A percentile compares a stretch with the other conserved stretches of the same genome.
Conservation (phyloP, 92 coral and sea anemone species). For the Virgularia gustaviana region DNA sequence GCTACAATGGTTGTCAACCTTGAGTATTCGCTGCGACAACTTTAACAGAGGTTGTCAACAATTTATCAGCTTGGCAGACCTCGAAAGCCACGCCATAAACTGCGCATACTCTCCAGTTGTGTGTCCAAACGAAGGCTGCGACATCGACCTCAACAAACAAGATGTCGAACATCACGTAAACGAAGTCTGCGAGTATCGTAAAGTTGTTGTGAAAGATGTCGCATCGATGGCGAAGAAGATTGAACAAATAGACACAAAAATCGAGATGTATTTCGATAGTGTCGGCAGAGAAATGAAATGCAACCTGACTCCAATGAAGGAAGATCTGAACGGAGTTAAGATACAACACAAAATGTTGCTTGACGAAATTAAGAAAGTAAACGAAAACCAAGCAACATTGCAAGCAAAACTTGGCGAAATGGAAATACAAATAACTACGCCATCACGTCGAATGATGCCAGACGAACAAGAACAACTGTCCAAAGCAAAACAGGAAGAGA, state of each 20-base stretch:
- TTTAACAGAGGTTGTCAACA: constrained; percentile 42
- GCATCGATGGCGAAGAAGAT: not conserved
- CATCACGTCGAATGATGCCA: not conserved
- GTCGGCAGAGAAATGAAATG: not conserved
- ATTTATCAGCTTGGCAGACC: constrained; percentile 35
- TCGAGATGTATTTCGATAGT: not conserved
- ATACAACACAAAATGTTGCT: not conserved
- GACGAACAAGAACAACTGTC: not conserved
- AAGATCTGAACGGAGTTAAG: not conserved
- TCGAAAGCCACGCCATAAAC: constrained; percentile 23
- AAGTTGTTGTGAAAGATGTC: too few relatives aligned
- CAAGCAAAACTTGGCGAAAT: not conserved
- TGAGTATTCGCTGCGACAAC: constrained; percentile 50
- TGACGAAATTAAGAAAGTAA: not conserved
- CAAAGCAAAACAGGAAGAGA: not conserved
- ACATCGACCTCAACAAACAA: not conserved
- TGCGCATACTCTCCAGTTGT: constrained; percentile 47
- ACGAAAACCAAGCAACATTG: not conserved
- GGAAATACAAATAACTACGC: not conserved
- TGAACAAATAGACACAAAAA: not conserved
- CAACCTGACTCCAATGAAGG: not conserved
- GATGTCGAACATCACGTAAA: not conserved
- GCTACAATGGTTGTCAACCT: constrained; percentile 42
- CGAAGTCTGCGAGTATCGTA: not conserved
- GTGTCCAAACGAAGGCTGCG: constrained; percentile 48